A percentile compares a stretch with the other conserved stretches of the same genome.
phyloP scores from a whole-genome alignment of 2,888 invertebrate genomes.

The Perdita meconis region DNA sequence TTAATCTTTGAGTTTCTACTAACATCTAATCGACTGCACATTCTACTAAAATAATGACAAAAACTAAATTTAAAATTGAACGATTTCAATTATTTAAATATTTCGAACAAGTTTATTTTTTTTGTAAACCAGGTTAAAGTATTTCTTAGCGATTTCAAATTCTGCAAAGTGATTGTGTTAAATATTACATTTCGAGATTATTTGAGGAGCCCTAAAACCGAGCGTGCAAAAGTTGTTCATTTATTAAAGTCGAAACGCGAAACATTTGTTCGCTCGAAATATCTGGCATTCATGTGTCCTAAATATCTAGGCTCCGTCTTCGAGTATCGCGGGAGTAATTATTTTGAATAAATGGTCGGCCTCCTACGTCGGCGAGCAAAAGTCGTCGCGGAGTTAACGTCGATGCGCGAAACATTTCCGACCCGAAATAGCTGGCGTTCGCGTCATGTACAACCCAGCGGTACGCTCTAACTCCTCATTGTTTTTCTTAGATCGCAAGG shows the following conservation, averaged over 20 bases:
- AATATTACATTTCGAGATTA: too few relatives aligned
- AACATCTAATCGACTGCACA: too few relatives aligned
- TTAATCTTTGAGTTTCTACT: too few relatives aligned
- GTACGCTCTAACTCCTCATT: constrained; percentile 61
- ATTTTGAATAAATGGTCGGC: constrained; percentile 67
- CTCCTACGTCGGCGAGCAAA: constrained; percentile 62
- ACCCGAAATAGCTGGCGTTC: constrained; percentile 67
- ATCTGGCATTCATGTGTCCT: constrained; percentile 53
- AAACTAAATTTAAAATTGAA: too few relatives aligned
- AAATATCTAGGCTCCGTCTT: constrained; percentile 48
- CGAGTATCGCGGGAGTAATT: constrained; percentile 64
- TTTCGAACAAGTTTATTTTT: too few relatives aligned
- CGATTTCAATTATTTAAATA: too few relatives aligned
- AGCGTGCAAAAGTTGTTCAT: constrained; percentile 53
- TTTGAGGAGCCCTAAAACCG: constrained; percentile 17
- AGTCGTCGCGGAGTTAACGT: constrained; percentile 51
- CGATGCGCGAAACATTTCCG: constrained; percentile 67
- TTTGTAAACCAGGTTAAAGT: too few relatives aligned
- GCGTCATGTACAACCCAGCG: constrained; percentile 49
- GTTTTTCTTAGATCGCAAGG: constrained; percentile 72
- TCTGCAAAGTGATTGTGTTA: too few relatives aligned
- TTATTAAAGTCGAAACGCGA: constrained; percentile 66
- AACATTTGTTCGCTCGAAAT: constrained; percentile 63
- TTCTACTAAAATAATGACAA: too few relatives aligned
- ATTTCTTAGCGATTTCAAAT: too few relatives aligned